Conservation (phyloP, 2,888 invertebrate genomes). For the Orthonevra nobilis region DNA sequence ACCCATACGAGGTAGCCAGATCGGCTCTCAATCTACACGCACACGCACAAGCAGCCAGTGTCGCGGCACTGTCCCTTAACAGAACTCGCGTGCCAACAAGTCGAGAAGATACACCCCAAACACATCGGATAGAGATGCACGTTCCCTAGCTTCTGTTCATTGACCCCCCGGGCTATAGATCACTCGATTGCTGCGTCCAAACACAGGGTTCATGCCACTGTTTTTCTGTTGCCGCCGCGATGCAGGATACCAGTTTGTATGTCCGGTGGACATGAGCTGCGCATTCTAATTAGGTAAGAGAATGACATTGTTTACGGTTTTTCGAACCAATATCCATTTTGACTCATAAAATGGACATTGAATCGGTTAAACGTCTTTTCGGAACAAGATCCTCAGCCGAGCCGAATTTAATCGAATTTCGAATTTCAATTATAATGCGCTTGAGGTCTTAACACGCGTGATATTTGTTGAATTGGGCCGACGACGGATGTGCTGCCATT, state of each 20-base stretch:
- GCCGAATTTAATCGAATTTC: too few relatives aligned
- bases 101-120: not conserved
- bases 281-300: constrained; percentile 52
- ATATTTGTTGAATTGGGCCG: not conserved
- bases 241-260: constrained; percentile 41
- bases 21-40: constrained; percentile 33
- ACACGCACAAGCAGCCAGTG: constrained; percentile 32
- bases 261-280: constrained; percentile 31
- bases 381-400: constrained; percentile 25
- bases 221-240: constrained; percentile 29
- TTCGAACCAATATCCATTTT: constrained; percentile 45
- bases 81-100: constrained; percentile 6
- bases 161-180: constrained; percentile 43
- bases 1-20: constrained; percentile 22
- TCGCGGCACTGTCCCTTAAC: not conserved
- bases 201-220: constrained; percentile 43
- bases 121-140: constrained; percentile 24
- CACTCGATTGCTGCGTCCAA: constrained; percentile 16
- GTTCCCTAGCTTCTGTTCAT: constrained; percentile 46
- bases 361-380: constrained; percentile 6
- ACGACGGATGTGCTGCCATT: constrained; percentile 2
- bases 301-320: constrained; percentile 8
- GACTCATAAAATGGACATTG: constrained; percentile 40
- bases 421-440: too few relatives aligned
- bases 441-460: too few relatives aligned